Evolutionary conservation across 1,140 invertebrate genomes (phyloP).

Genomic region (Diplogasteroides magnus): DNA sequence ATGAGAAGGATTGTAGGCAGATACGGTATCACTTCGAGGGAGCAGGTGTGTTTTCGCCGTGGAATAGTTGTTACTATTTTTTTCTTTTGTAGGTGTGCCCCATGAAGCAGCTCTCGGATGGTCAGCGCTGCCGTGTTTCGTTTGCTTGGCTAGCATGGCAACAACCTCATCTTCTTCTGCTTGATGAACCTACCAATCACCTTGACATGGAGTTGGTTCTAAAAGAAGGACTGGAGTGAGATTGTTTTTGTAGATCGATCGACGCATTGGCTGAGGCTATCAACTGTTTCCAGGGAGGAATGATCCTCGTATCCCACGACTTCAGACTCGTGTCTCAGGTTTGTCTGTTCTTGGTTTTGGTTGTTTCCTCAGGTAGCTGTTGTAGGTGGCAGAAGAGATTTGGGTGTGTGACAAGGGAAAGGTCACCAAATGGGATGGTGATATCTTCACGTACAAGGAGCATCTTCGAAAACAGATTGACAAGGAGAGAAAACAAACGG

Average conservation of each 20-base stretch:
- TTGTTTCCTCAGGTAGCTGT: too few relatives aligned
- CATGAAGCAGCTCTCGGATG: constrained; percentile 92
- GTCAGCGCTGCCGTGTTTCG: constrained; percentile 93
- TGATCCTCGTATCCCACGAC: constrained; percentile 95
- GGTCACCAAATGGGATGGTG: constrained; percentile 92
- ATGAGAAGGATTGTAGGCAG: constrained; percentile 98
- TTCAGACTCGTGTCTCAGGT: constrained; percentile 97
- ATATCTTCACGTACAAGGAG: constrained; percentile 91
- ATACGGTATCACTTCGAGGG: constrained; percentile 89
- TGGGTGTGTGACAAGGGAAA: constrained; percentile 96
- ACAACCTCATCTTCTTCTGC: constrained; percentile 80
- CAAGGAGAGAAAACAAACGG: too few relatives aligned
- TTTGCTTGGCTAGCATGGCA: constrained; percentile 96
- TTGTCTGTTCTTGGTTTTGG: constrained; percentile 28
- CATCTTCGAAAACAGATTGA: constrained; percentile 77
- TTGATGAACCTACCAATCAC: constrained; percentile 98
- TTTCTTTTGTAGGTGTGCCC: constrained; percentile 72
- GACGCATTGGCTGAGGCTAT: constrained; percentile 95
- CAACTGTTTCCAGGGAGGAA: constrained; percentile 93
- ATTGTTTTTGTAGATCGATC: constrained; percentile 63
- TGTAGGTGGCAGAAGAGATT: constrained; percentile 92
- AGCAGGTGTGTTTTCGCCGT: constrained; percentile 68
- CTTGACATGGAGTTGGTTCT: constrained; percentile 83
- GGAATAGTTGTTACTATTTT: constrained; percentile 1
- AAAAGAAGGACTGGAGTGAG: background rate